Base-by-base conservation (phyloP, 1,140 invertebrate genomes). In the Bombus terrestris region DNA sequence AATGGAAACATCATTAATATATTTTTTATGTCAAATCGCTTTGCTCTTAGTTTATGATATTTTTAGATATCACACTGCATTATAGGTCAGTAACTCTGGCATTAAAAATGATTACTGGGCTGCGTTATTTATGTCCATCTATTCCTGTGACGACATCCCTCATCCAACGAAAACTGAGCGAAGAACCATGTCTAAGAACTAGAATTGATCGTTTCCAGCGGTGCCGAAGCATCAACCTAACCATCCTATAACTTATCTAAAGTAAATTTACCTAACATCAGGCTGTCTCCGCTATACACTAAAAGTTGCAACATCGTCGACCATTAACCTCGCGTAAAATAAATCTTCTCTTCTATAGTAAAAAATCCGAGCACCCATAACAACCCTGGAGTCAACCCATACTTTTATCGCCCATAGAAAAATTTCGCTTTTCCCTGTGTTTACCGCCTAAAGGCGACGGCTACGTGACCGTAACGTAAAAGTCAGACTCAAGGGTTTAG, bases 401-500 rank as follows among this genome's bases (percentile, higher is more conserved):
- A 35, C 18, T 47, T 35, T 37, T 32, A 75, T 39, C 28, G 25
- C 2, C 47, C 74, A 39, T 59, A 59, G 66, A 79, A 80, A 72
- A 73, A 79, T 53, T 39, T 37, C 75, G 53, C 53, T 72, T 85
- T 72, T 72, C 83, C 18, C 37, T 68, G 12, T 71, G 37, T 84
- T 79, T 72, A 62, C 53, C 32, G 47, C 0, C 2, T 10, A 15
- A 25, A 47, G 76, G 83, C 37, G 15, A n/a, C 39, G 18, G 18
- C 32, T 79, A 84, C 77, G 83, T 73, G 68, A 85, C 77, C 35
- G 68, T 47, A 73, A 62, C 41, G 32, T 43, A 72, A 62, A 59
- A 80, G 57, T 71, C 77, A n/a, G 57, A 68, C 76, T 85, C 59
- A 73, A 80, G 39, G 77, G 77, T 85, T 85, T 71, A 80, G 53